Evolutionary conservation across 2,888 invertebrate genomes (phyloP).

Genomic region (Antheraea yamamai): DNA sequence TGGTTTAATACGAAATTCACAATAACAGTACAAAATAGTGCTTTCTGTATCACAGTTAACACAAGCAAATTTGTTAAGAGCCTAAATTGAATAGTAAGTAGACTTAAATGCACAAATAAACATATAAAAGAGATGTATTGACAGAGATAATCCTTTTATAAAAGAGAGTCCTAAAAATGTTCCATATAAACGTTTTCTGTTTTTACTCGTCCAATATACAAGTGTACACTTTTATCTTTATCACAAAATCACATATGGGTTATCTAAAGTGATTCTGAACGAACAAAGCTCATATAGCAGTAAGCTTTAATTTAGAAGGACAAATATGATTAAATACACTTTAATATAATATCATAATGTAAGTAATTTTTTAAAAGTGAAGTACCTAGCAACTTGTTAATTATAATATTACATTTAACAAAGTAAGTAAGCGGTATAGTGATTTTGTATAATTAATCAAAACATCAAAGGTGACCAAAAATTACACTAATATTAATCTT

Average conservation of each 20-base stretch:
- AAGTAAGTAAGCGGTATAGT: neutral
- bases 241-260: constrained; percentile 16
- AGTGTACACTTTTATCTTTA: constrained; percentile 15
- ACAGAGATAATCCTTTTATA: neutral
- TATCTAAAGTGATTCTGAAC: constrained; percentile 20
- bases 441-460: neutral
- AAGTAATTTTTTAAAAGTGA: neutral
- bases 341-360: neutral
- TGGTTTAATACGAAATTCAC: neutral
- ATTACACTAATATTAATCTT: neutral
- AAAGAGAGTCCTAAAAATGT: neutral
- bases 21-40: neutral
- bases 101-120: neutral
- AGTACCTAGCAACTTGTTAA: neutral
- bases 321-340: neutral
- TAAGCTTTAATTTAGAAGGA: constrained; percentile 13
- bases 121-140: neutral
- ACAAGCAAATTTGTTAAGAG: neutral
- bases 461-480: neutral
- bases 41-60: neutral
- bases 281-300: constrained; percentile 16
- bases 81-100: neutral
- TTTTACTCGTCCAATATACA: neutral
- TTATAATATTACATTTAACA: neutral
- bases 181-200: neutral